Percentiles rank a stretch among this genome's conserved stretches.
Conservation (phyloP, 2,888 invertebrate species). For the Nomada fabriciana region DNA sequence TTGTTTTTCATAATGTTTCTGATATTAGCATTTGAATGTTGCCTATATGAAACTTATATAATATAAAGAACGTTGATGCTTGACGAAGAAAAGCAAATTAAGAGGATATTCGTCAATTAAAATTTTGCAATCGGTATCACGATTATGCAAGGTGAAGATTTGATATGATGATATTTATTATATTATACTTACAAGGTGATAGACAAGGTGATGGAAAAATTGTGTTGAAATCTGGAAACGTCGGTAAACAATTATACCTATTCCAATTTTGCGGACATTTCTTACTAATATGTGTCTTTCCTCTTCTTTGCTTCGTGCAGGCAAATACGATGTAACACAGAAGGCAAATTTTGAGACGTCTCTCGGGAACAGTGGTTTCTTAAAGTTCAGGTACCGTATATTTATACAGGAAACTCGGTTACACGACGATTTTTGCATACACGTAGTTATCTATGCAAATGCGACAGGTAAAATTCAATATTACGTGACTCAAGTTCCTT, state of each 20-base stretch:
- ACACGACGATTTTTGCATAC: slow-evolving; percentile 31
- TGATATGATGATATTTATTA: too few relatives aligned
- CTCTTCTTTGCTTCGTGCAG: background rate
- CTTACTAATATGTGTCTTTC: background rate
- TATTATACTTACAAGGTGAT: too few relatives aligned
- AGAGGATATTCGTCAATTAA: too few relatives aligned
- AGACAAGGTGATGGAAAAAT: background rate
- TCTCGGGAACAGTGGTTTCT: slow-evolving; percentile 9
- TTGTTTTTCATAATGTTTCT: too few relatives aligned
- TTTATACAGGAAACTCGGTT: slow-evolving; percentile 31
- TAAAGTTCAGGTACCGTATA: slow-evolving; percentile 2
- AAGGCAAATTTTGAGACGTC: slow-evolving; percentile 10
- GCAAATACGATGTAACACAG: slow-evolving; percentile 4
- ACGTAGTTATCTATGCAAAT: slow-evolving; percentile 16
- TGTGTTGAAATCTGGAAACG: background rate
- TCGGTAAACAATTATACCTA: background rate
- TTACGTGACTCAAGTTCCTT: slow-evolving; percentile 9
- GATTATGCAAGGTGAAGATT: too few relatives aligned
- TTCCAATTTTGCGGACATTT: background rate
- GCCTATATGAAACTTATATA: too few relatives aligned
- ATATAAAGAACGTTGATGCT: too few relatives aligned
- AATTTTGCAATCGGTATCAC: too few relatives aligned
- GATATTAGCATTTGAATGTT: too few relatives aligned
- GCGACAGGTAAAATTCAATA: slow-evolving; percentile 1
- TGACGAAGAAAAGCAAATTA: too few relatives aligned